Conservation (phyloP, 2,888 invertebrate species). For the Noctua fimbriata region DNA sequence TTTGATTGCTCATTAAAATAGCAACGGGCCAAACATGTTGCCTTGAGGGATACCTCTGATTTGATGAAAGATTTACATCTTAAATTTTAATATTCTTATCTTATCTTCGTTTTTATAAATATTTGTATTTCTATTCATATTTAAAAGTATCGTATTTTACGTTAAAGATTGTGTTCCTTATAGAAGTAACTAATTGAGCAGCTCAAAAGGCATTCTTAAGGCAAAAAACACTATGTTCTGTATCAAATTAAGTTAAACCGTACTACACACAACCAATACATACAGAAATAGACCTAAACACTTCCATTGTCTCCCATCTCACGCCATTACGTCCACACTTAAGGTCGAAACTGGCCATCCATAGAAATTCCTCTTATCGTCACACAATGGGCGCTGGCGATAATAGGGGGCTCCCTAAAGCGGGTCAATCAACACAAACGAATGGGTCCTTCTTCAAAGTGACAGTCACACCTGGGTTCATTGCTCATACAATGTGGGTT, state of each 20-base stretch:
- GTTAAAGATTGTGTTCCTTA: neutral
- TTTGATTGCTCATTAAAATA: neutral
- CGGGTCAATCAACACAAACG: constrained; percentile 59
- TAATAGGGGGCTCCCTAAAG: constrained; percentile 42
- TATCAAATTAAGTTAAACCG: neutral
- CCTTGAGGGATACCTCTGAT: constrained; percentile 16
- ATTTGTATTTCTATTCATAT: neutral
- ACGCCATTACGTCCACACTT: constrained; percentile 36
- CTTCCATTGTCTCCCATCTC: constrained; percentile 23
- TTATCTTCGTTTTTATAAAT: neutral
- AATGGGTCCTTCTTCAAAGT: constrained; percentile 43
- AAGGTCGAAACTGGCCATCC: constrained; percentile 38
- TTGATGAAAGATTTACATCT: neutral
- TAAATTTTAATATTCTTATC: neutral
- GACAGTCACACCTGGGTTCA: constrained; percentile 42
- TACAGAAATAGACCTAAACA: neutral
- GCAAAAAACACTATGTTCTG: neutral
- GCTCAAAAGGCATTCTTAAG: constrained; percentile 8
- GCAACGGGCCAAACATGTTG: constrained; percentile 8
- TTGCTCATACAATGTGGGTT: constrained; percentile 13
- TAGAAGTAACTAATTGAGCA: neutral
- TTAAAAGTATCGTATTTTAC: neutral
- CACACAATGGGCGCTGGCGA: constrained; percentile 32
- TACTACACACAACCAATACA: neutral
- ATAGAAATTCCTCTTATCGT: constrained; percentile 42